Percentiles rank a stretch among this genome's conserved stretches.
These are phyloP conservation scores for Parotocinclus haroldoi DNA, from an alignment of 2,797 vertebrate species.

Conservation along the genomic window DNA sequence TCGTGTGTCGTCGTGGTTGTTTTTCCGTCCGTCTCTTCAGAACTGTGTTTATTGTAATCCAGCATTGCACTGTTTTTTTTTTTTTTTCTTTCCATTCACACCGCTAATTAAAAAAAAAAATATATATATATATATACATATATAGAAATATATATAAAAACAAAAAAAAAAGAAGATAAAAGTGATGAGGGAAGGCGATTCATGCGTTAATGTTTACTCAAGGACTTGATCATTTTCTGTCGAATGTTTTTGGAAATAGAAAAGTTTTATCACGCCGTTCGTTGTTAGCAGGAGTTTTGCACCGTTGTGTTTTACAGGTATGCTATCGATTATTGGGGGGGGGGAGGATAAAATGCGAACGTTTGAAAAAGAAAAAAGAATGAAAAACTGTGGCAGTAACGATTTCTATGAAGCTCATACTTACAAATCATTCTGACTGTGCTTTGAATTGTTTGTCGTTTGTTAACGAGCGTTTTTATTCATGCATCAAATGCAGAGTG, in stretches of 20 bases:
- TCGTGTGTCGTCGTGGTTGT: slow-evolving; percentile 36
- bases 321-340: slow-evolving; percentile 21
- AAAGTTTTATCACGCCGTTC: slow-evolving; percentile 91
- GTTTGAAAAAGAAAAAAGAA: slow-evolving; percentile 57
- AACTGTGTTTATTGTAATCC: slow-evolving; percentile 76
- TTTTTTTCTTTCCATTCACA: slow-evolving; percentile 81
- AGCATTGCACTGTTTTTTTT: slow-evolving; percentile 94
- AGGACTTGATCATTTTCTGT: slow-evolving; percentile 78
- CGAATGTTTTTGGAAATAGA: slow-evolving; percentile 60
- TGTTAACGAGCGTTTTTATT: slow-evolving; percentile 33
- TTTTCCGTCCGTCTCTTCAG: slow-evolving; percentile 67
- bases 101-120: slow-evolving; percentile 76
- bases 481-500: slow-evolving; percentile 54
- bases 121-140: no score
- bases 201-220: slow-evolving; percentile 99
- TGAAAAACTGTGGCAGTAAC: slow-evolving; percentile 72
- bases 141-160: no score
- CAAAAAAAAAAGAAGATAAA: slow-evolving; percentile 50
- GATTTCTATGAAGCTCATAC: neutral
- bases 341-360: slow-evolving; percentile 43
- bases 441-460: neutral
- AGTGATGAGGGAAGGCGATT: slow-evolving; percentile 79
- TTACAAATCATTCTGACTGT: neutral
- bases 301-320: slow-evolving; percentile 76
- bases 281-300: slow-evolving; percentile 87